Percentiles rank a stretch among this genome's conserved stretches.
phyloP scores from a whole-genome alignment of 2,888 invertebrate species.

The Chelonus formosanus region DNA sequence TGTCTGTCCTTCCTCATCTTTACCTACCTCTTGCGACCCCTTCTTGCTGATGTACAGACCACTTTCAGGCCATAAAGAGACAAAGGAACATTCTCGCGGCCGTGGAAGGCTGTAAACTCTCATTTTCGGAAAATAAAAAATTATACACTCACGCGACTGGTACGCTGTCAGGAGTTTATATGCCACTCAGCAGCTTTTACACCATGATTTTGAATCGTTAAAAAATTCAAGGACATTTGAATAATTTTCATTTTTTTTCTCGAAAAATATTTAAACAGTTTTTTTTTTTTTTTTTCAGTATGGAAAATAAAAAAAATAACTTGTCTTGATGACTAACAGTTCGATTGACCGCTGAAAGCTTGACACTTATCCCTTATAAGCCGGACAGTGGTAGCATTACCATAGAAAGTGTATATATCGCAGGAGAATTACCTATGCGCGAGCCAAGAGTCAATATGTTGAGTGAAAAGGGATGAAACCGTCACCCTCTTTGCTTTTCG shows the following conservation, averaged over 20 bases:
- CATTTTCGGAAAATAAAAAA: constrained; percentile 58
- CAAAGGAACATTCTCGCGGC: constrained; percentile 59
- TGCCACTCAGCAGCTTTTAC: constrained; percentile 4
- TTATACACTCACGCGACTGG: constrained; percentile 40
- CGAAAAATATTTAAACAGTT: too few relatives aligned
- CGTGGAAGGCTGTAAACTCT: constrained; percentile 59
- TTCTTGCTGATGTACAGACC: constrained; percentile 45
- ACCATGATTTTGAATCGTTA: constrained; percentile 15
- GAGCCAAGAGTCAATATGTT: constrained; percentile 43
- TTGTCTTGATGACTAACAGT: too few relatives aligned
- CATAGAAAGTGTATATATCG: constrained; percentile 37
- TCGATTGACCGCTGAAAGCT: constrained; percentile 38
- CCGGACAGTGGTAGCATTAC: constrained; percentile 53
- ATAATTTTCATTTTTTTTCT: not conserved
- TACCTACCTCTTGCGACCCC: constrained; percentile 26
- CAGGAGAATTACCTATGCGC: constrained; percentile 56
- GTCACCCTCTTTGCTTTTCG: constrained; percentile 62
- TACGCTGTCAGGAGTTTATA: constrained; percentile 29
- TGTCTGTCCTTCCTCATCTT: constrained; percentile 13
- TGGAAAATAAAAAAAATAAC: too few relatives aligned
- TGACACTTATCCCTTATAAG: constrained; percentile 61
- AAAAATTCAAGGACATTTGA: constrained; percentile 22
- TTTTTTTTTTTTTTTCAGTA: too few relatives aligned
- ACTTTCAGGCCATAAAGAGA: constrained; percentile 64
- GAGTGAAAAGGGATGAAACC: constrained; percentile 46